Conservation (phyloP, 2,888 invertebrate genomes). For the Pristionchus exspectatus region DNA sequence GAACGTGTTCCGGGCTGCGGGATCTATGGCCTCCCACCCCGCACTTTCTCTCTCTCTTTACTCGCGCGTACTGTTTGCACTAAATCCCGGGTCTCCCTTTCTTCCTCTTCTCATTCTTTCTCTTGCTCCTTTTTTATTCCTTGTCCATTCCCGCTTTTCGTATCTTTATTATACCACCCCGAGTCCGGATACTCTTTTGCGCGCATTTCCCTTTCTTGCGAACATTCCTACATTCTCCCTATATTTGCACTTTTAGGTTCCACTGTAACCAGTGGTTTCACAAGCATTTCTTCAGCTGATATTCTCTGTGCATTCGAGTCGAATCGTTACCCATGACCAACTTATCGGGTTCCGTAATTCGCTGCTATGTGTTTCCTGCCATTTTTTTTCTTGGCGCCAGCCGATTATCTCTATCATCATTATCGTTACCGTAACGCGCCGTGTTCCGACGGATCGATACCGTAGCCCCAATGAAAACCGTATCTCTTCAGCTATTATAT, state of each 20-base stretch:
- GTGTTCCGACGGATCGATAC: too few relatives aligned
- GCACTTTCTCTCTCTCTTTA: neutral
- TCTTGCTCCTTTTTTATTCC: constrained; percentile 18
- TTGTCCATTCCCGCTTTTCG: constrained; percentile 20
- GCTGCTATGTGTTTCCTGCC: too few relatives aligned
- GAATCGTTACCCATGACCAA: too few relatives aligned
- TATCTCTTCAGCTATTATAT: too few relatives aligned
- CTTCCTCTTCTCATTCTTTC: neutral
- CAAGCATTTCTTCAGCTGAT: too few relatives aligned
- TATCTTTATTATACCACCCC: constrained; percentile 19
- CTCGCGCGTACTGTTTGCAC: constrained; percentile 26
- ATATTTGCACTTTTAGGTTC: neutral
- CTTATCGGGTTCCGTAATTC: too few relatives aligned
- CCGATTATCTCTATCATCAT: too few relatives aligned
- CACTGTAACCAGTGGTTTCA: too few relatives aligned
- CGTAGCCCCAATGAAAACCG: too few relatives aligned
- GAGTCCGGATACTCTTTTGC: constrained; percentile 15
- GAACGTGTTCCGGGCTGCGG: neutral
- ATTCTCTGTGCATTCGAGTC: too few relatives aligned
- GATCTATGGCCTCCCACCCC: neutral
- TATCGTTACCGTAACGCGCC: too few relatives aligned
- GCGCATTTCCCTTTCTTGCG: neutral
- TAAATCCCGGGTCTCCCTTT: constrained; percentile 35
- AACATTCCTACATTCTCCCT: neutral
- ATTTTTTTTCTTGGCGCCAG: too few relatives aligned